A percentile compares a stretch with the other conserved stretches of the same genome.
phyloP scores from a whole-genome alignment of 2,113 vertebrate species.

The Serilophus lunatus region DNA sequence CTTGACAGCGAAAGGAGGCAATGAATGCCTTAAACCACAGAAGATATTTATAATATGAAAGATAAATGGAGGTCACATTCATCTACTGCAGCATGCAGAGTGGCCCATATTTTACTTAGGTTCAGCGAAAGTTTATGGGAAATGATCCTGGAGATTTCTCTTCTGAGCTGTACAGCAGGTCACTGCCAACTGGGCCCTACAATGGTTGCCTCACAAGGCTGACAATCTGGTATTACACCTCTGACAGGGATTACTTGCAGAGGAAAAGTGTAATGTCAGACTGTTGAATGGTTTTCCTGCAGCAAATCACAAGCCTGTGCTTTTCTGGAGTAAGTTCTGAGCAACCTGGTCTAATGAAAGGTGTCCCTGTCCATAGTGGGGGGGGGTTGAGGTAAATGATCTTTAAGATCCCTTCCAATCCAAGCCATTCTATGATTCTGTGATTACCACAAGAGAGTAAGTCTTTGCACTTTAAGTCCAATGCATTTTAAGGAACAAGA shows the following conservation, averaged over 20 bases:
- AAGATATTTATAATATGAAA: slow-evolving; percentile 72
- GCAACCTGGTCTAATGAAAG: background rate
- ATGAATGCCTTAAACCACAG: slow-evolving; percentile 71
- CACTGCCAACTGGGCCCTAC: background rate
- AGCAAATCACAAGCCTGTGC: background rate
- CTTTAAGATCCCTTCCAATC: background rate
- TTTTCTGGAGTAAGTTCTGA: background rate
- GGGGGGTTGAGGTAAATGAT: background rate
- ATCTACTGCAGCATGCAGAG: slow-evolving; percentile 55
- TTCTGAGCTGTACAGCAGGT: background rate
- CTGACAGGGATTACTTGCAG: background rate
- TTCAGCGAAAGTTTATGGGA: slow-evolving; percentile 75
- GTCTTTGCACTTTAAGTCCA: background rate
- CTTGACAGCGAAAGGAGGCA: slow-evolving; percentile 74
- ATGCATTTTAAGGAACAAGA: background rate
- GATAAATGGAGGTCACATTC: slow-evolving; percentile 68
- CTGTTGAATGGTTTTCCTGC: background rate
- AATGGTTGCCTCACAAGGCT: background rate
- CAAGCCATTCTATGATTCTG: background rate
- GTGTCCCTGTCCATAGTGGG: background rate
- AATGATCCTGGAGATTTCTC: slow-evolving; percentile 24
- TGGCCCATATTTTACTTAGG: slow-evolving; percentile 64
- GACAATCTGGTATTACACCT: background rate
- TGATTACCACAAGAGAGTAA: background rate
- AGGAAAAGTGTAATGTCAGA: background rate